Evolutionary conservation across 2,888 invertebrate species (phyloP), one percentile per base, ranked within the genome.

Genomic region (Pomacea canaliculata): DNA sequence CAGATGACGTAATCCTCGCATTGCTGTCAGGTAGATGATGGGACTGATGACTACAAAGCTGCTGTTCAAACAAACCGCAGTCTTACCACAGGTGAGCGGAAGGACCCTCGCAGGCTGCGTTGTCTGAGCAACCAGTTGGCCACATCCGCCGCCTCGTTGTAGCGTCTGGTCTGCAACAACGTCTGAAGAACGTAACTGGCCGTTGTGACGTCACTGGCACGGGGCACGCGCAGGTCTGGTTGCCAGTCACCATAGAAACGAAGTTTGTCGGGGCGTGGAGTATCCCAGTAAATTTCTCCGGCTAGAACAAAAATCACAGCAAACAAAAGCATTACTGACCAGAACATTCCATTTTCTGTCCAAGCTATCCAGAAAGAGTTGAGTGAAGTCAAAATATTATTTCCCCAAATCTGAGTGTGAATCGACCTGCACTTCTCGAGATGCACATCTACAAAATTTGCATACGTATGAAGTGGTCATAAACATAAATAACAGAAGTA

Each of bases 41-140:
- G 37, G 3, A 37, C 37, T 37, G 37, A 37, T 37, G 37, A 37
- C 37, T 37, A 37, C 37, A 37, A 37, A 37, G 37, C 37, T 37
- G 37, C 1, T 37, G 37, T 37, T 37, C 37, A 37, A 37, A 37
- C 37, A 37, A 37, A 37, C 37, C 5, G 10, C 4, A 0, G 51
- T 56, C 48, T 73, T n/a, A 73, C 73, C 68, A 51, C 65, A 7
- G 73, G 68, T 16, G 73, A 59, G 56, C 66, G 66, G 60, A 73
- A 73, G 23, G 37, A 9, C 8, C 73, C 73, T 18, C 66, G 59
- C 23, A 51, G 27, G 48, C 56, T 19, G 16, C 73, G 51, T n/a
- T 73, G 73, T n/a, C 60, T 23, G 46, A 68, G 4, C 16, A 73
- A 60, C 73, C 73, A 73, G 19, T n/a, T 48, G 8, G 73, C 73